A percentile compares a stretch with the other conserved stretches of the same genome.
phyloP scores from a whole-genome alignment of 1,140 invertebrate species.

The Oryctes rhinoceros region DNA sequence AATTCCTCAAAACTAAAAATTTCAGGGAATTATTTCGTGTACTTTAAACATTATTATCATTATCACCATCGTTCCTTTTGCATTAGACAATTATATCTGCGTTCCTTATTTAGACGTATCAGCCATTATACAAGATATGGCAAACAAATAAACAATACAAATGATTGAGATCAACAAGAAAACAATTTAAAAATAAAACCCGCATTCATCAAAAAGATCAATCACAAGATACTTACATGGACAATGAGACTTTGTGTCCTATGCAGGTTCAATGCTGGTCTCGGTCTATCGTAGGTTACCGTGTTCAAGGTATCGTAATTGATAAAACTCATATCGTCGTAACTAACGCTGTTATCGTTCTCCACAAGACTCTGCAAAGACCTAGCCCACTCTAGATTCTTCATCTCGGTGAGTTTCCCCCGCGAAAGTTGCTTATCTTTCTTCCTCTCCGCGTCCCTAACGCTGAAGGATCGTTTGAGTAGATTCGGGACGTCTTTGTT shows the following conservation, averaged over 20 bases:
- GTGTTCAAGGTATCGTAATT: constrained; percentile 57
- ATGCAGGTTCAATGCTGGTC: constrained; percentile 8
- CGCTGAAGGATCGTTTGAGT: constrained; percentile 56
- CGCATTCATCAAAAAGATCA: neutral
- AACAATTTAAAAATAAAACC: constrained; percentile 4
- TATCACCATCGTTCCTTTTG: too few relatives aligned
- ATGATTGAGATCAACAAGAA: neutral
- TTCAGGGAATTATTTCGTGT: too few relatives aligned
- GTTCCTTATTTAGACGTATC: neutral
- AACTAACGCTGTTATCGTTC: constrained; percentile 58
- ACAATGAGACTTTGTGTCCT: constrained; percentile 42
- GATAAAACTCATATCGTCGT: constrained; percentile 59
- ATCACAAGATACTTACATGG: constrained; percentile 36
- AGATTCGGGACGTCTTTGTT: constrained; percentile 53
- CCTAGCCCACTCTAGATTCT: constrained; percentile 55
- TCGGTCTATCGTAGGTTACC: constrained; percentile 50
- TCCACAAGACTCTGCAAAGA: constrained; percentile 58
- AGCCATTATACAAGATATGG: neutral
- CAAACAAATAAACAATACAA: neutral
- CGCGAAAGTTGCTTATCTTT: constrained; percentile 48
- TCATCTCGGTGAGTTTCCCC: constrained; percentile 52
- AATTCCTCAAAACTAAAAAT: too few relatives aligned
- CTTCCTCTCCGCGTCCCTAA: constrained; percentile 52
- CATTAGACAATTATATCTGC: too few relatives aligned
- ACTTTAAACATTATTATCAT: too few relatives aligned